Percentiles rank a stretch among this genome's conserved stretches.
These are phyloP conservation scores for Euspilapteryx auroguttella DNA, from an alignment of 2,888 invertebrate genomes.

Conservation along the genomic window DNA sequence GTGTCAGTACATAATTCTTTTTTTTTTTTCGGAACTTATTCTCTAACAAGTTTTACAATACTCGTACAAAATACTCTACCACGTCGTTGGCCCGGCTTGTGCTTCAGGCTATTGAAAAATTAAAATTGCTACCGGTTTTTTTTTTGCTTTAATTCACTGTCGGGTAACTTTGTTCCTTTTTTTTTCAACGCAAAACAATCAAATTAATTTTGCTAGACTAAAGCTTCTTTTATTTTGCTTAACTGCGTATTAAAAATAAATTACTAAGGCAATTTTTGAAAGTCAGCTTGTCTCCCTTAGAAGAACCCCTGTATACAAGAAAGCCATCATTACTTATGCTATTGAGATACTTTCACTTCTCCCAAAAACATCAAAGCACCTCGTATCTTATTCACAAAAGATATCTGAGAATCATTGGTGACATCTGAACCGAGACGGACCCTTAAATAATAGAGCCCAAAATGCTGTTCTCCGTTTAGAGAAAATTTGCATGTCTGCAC, in stretches of 20 bases:
- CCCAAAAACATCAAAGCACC: constrained; percentile 25
- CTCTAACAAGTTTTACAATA: too few species aligned
- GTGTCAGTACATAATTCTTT: too few species aligned
- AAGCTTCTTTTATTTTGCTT: too few species aligned
- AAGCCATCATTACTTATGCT: constrained; percentile 16
- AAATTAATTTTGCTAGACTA: too few species aligned
- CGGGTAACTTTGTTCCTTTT: too few species aligned
- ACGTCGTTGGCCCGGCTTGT: constrained; percentile 26
- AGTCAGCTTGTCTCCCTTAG: too few species aligned
- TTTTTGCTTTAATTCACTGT: constrained; percentile 30
- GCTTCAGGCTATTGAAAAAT: constrained; percentile 48
- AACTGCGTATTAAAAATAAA: too few species aligned
- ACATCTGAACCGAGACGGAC: constrained; percentile 18
- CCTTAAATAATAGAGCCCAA: constrained; percentile 20
- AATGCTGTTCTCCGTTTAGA: constrained; percentile 13
- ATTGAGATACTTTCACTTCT: constrained; percentile 21
- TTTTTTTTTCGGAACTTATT: too few species aligned
- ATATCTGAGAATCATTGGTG: constrained; percentile 17
- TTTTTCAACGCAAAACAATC: too few species aligned
- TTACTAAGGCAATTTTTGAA: too few species aligned
- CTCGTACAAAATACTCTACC: constrained; percentile 33
- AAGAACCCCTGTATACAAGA: too few species aligned
- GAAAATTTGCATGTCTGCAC: constrained; percentile 29
- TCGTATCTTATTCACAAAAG: constrained; percentile 32
- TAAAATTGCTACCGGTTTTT: constrained; percentile 41